Evolutionary conservation across 2,888 invertebrate genomes (phyloP), one percentile per base, ranked within the genome.

Genomic region (Diarsia rubi): DNA sequence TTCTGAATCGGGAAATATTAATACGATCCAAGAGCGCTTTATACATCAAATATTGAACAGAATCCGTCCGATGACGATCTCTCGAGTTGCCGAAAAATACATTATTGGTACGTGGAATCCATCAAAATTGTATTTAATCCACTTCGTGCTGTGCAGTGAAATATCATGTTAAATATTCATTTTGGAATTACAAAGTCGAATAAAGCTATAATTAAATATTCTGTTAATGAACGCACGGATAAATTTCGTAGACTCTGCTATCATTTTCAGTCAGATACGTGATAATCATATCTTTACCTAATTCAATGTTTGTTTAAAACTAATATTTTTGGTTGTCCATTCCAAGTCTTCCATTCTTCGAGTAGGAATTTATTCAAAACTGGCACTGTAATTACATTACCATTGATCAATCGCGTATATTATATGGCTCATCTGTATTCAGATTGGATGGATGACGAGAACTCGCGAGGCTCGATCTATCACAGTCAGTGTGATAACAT

Each of bases 401-500:
- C 66, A 64, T 81, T 73, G 72, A 85, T 81, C 76, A 81, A 67
- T 84, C 57, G 68, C 57, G 71, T 84, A 19, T 70, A 82, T 73
- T 85, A 70, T 64, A 64, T 62, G 70, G 67, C 85, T 85, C 70
- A 82, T 82, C 82, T 68, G 82, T 82, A 82, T 82, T 85, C 85
- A 73, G 82, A 69, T 75, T 82, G 85, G 69, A 76, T 73, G 77
- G 64, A 76, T 76, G 85, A 84, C 74, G 74, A 60, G 44, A 52
- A 66, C 57, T 64, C 54, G 84, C 60, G 68, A 73, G 69, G 71
- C 45, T 72, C 82, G 67, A 82, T 82, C 85, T 70, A 82, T 82
- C 82, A 73, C 82, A 85, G 85, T 85, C 82, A 82, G 62, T 27
- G 69, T 70, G 85, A 82, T 82, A 85, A 76, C 77, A 82, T 85